Base-by-base conservation (phyloP, 2,797 vertebrate genomes). In the Spinus pinus region DNA sequence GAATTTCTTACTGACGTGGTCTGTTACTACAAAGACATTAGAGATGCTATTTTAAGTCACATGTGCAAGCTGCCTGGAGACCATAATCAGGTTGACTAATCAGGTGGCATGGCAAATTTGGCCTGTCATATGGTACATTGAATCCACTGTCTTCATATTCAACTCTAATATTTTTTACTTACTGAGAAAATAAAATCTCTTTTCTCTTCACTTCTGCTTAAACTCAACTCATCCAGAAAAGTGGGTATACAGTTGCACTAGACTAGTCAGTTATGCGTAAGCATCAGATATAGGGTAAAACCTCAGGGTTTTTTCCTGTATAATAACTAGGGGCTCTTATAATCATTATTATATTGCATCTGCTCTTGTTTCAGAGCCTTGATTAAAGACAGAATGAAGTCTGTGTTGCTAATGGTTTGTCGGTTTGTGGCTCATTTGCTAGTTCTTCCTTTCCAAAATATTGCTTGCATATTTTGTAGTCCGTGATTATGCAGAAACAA, bases 401-500 rank as follows among this genome's bases (percentile, higher is more conserved):
- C 78, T 94, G n/a, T 84, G 35, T 80, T 92, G 74, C 67, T 88
- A 82, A 89, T 86, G 50, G 21, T 70, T 81, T 93, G 57, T 60
- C 19, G 3, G 69, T 85, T 83, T 90, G 88, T 75, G 80, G 86
- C 46, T 95, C 83, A 84, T 92, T 95, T 94, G 58, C 73, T 90
- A 67, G 50, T 74, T 93, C 73, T 93, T 44, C 37, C 51, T 89
- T 89, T 94, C 75, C 85, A 93, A 94, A 94, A 88, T 94, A 94
- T 66, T 74, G 33, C 75, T 86, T 79, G 80, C 82, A 81, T 90
- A 94, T 94, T 96, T 91, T 90, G 28, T 70, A 84, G 80, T 81
- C 58, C 85, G 66, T 81, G 86, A 86, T 94, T 88, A 86, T 88
- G 70, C 85, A 90, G 87, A 88, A 88, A 94, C 67, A 94, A 93